These are phyloP conservation scores for Poecilia latipinna DNA, from an alignment of 2,113 vertebrate genomes.

Conservation along the genomic window DNA sequence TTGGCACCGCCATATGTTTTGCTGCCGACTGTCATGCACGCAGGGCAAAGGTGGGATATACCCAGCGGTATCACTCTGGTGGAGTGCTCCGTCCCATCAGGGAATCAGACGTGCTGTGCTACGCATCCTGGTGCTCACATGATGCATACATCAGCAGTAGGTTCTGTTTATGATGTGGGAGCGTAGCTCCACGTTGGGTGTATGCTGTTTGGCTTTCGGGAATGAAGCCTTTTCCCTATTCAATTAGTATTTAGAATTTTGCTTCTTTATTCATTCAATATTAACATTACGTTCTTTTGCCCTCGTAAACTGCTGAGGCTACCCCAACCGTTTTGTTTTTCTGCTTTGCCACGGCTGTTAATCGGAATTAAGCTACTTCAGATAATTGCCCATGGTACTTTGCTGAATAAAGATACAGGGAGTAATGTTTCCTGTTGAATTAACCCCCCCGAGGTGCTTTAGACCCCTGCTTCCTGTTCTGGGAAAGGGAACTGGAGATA, in stretches of 20 bases:
- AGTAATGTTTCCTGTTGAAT: slow-evolving; percentile 54
- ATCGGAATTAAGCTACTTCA: slow-evolving; percentile 17
- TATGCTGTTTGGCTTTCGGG: slow-evolving; percentile 2
- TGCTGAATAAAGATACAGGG: slow-evolving; percentile 21
- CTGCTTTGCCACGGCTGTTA: neutral
- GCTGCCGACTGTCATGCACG: slow-evolving; percentile 35
- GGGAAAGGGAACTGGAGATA: slow-evolving; percentile 39
- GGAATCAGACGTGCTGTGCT: slow-evolving; percentile 41
- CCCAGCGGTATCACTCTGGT: slow-evolving; percentile 53
- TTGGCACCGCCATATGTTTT: slow-evolving; percentile 47
- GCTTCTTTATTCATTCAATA: neutral
- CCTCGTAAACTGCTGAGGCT: neutral
- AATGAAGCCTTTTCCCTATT: neutral
- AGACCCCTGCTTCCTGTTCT: slow-evolving; percentile 48
- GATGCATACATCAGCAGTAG: slow-evolving; percentile 33
- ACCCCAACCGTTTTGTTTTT: neutral
- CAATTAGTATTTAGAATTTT: neutral
- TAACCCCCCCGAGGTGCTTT: slow-evolving; percentile 13
- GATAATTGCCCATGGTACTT: slow-evolving; percentile 26
- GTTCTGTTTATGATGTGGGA: slow-evolving; percentile 28
- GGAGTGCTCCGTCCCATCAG: slow-evolving; percentile 60
- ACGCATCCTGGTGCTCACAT: slow-evolving; percentile 31
- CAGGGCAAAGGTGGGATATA: slow-evolving; percentile 63
- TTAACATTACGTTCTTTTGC: neutral
- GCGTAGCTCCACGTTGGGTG: slow-evolving; percentile 27